Percentiles rank a stretch among this genome's conserved stretches.
These are phyloP conservation scores for Lepus timidus DNA, from an alignment of 2,113 vertebrate genomes.

Conservation along the genomic window DNA sequence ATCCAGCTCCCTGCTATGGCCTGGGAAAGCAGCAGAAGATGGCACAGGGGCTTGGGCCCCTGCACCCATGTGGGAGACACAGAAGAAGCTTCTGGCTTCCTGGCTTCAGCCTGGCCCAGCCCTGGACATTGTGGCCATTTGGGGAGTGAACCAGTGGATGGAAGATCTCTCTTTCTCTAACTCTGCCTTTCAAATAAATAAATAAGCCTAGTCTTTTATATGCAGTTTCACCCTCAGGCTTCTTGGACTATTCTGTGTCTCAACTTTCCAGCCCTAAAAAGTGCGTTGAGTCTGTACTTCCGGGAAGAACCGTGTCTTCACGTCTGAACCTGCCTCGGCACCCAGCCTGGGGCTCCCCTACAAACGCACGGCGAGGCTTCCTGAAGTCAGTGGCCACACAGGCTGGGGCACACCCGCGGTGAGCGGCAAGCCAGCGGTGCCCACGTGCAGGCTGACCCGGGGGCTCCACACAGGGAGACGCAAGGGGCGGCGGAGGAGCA, in stretches of 20 bases:
- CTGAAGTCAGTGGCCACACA: background rate
- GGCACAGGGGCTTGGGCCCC: too few relatives aligned
- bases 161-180: too few relatives aligned
- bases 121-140: too few relatives aligned
- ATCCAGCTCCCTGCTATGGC: too few relatives aligned
- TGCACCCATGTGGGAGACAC: too few relatives aligned
- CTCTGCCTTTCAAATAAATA: too few relatives aligned
- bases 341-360: background rate
- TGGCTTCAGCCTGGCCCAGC: too few relatives aligned
- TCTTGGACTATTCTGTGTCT: background rate
- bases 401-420: rapidly evolving
- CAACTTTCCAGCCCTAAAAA: background rate
- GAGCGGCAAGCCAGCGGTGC: background rate
- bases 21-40: too few relatives aligned
- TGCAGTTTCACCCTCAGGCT: too few relatives aligned
- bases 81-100: too few relatives aligned
- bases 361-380: background rate
- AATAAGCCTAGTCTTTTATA: too few relatives aligned
- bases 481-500: rapidly evolving
- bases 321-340: background rate
- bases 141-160: too few relatives aligned
- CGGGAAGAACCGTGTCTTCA: background rate
- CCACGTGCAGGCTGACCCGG: rapidly evolving
- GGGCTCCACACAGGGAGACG: rapidly evolving
- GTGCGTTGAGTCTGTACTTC: background rate